These are phyloP conservation scores for Tenebrosternarchus preto DNA, from an alignment of 2,113 vertebrate species.

Conservation along the genomic window DNA sequence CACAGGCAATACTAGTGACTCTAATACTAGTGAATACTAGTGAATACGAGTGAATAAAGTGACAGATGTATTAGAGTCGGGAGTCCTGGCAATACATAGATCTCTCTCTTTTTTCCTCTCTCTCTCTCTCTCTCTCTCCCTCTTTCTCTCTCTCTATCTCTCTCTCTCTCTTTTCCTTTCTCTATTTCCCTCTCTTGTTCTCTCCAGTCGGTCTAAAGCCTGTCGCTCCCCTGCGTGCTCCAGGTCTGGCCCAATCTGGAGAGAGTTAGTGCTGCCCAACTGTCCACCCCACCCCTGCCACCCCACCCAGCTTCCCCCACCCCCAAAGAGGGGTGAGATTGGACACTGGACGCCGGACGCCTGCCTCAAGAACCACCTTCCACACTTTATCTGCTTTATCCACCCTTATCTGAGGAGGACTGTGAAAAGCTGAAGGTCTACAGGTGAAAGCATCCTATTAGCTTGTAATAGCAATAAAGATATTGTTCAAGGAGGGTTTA, in stretches of 20 bases:
- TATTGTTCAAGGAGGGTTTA: not conserved
- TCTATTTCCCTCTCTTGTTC: constrained; percentile 25
- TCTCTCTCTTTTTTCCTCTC: constrained; percentile 37
- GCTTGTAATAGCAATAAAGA: not conserved
- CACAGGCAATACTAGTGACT: constrained; percentile 41
- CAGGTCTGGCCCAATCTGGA: constrained; percentile 60
- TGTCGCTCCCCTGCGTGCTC: constrained; percentile 52
- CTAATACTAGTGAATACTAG: too few species aligned
- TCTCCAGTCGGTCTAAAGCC: constrained; percentile 52
- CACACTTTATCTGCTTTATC: not conserved
- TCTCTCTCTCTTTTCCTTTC: constrained; percentile 23
- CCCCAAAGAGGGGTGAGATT: too few species aligned
- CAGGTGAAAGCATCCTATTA: not conserved
- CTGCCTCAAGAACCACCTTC: not conserved
- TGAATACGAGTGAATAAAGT: constrained; percentile 46
- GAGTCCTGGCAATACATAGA: constrained; percentile 56
- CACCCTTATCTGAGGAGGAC: not conserved
- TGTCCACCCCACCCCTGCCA: not conserved
- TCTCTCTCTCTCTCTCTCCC: constrained; percentile 37
- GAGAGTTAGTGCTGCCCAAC: constrained; percentile 54
- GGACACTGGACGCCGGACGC: too few species aligned
- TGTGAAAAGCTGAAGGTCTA: not conserved
- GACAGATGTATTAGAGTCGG: constrained; percentile 61
- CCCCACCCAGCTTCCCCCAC: too few species aligned
- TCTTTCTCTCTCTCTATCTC: constrained; percentile 7